phyloP scores from a whole-genome alignment of 2,797 vertebrate species.

The Hydrophis major region DNA sequence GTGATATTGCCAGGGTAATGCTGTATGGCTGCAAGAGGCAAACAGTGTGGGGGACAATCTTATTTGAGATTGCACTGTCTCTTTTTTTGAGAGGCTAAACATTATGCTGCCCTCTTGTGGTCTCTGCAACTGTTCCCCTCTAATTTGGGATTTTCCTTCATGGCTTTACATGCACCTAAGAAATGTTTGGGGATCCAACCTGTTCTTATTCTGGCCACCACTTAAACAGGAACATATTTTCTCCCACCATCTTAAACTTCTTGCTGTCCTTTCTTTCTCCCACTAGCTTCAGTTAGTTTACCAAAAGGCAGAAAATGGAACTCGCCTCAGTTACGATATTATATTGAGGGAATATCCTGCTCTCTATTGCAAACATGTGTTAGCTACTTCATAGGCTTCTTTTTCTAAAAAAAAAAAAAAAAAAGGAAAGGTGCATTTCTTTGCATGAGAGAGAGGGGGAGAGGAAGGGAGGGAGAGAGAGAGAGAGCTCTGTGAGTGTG shows the following conservation, averaged over 20 bases:
- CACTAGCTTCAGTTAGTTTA: neutral
- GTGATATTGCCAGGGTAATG: conserved; percentile 49
- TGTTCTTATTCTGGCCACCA: neutral
- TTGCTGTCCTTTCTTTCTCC: neutral
- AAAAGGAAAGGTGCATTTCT: neutral
- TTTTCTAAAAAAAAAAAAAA: neutral
- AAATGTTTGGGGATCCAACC: neutral
- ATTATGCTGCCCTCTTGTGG: conserved; percentile 20
- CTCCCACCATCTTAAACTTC: neutral
- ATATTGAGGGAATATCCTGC: neutral
- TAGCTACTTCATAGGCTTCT: neutral
- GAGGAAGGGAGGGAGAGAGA: no score
- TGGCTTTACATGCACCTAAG: neutral
- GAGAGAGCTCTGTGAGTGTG: no score
- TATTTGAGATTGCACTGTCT: conserved; percentile 46
- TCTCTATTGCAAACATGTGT: neutral
- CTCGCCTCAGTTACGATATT: no score
- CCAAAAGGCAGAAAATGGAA: neutral
- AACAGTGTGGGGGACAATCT: conserved; percentile 57
- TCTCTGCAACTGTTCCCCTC: neutral
- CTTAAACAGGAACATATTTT: neutral
- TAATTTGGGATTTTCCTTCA: neutral
- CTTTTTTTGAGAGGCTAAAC: conserved; percentile 41
- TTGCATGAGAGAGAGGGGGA: neutral
- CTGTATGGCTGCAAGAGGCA: conserved; percentile 54